Conservation (phyloP, 2,797 vertebrate species). For the Oryzias dopingdopingensis region DNA sequence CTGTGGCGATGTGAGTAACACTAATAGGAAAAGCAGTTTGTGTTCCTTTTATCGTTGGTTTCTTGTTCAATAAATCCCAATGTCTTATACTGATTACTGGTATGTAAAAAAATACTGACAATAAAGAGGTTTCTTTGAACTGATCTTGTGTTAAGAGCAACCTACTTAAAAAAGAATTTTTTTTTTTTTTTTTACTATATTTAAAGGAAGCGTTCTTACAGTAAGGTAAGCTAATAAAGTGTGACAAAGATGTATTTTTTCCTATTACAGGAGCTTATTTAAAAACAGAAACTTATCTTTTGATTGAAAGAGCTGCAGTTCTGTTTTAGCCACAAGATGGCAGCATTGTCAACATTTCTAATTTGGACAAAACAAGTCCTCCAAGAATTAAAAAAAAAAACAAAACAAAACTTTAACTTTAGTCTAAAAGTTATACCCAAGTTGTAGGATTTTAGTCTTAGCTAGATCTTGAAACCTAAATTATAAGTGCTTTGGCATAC, state of each 20-base stretch:
- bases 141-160: background rate
- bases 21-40: constrained; percentile 10
- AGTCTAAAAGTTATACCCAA: no score
- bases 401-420: no score
- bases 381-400: no score
- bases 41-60: background rate
- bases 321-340: constrained; percentile 58
- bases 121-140: background rate
- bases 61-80: background rate
- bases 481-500: no score
- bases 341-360: constrained; percentile 42
- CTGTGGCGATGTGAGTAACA: background rate
- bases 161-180: background rate
- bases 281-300: no score
- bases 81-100: background rate
- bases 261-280: no score
- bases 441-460: no score
- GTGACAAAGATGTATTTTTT: no score
- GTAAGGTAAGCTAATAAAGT: background rate
- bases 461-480: no score
- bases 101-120: background rate
- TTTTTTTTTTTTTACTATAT: no score
- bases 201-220: background rate
- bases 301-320: background rate
- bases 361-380: no score